Base-by-base conservation (phyloP, 2,797 vertebrate species). In the Eleutherodactylus coqui region DNA sequence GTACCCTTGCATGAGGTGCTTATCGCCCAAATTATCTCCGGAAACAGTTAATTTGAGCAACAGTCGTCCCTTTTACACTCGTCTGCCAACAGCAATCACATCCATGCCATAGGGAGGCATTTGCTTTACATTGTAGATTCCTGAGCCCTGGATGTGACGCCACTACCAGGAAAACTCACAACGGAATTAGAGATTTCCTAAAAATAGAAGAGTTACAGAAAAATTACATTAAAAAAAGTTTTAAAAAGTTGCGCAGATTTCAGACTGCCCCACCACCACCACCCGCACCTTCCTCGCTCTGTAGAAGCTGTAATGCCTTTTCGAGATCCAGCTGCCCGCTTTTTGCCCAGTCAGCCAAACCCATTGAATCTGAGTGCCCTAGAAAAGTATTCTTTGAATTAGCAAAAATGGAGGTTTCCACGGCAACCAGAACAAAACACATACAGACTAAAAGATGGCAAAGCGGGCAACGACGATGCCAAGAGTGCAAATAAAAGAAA, bases 281-380 rank as follows among this genome's bases (percentile, higher is more conserved):
- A 0, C 19, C 53, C 19, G 1, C 53, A 5, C 60, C 60, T 27
- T 7, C 51, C 51, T 1, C 19, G 4, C 34, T 36, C 2, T 29
- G 16, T 5, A 69, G 17, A n/a, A 21, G 21, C 27, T 32, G 29
- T 38, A 10, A 70, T 49, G 21, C 49, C 0, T 38, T 38, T 77
- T 69, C 32, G 24, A 45, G 32, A 64, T 78, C 32, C 75, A 78
- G 75, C 75, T 79, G 83, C 24, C 60, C 24, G 43, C 34, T 55
- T 70, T 43, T 53, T 13, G 75, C 43, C 83, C 83, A 32, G 62
- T 85, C 83, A 79, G 83, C 75, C 75, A 85, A 85, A 78, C 38
- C 45, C 47, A 79, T 85, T 70, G 60, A 85, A 34, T 14, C 83
- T 1, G 34, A 70, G 45, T 70, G 83, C 58, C 81, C 81, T 75